Evolutionary conservation across 2,797 vertebrate genomes (phyloP).

Genomic region (Ispidina lecontei): DNA sequence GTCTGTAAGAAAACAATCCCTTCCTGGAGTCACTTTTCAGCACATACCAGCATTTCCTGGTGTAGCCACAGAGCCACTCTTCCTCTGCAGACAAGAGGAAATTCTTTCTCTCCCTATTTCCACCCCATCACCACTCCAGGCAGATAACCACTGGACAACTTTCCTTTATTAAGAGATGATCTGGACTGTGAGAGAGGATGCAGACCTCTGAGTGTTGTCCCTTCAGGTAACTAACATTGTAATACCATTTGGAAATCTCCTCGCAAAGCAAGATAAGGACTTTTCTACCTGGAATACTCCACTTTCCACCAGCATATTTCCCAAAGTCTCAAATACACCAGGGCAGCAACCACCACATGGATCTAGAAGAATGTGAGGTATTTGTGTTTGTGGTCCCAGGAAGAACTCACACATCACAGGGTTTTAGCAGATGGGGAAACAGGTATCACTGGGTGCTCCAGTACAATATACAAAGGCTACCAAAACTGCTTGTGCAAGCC

Average conservation of each 20-base stretch:
- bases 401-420: not conserved
- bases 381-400: not conserved
- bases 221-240: not conserved
- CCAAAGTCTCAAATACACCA: not conserved
- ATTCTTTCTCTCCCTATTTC: not conserved
- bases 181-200: not conserved
- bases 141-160: not conserved
- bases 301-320: not conserved
- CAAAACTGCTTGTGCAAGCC: not conserved
- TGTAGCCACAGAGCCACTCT: not conserved
- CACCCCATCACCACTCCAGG: not conserved
- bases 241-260: not conserved
- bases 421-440: not conserved
- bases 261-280: not conserved
- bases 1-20: not conserved
- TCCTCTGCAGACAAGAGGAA: not conserved
- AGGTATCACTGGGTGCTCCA: not conserved
- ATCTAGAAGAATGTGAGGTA: not conserved
- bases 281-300: not conserved
- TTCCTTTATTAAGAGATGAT: not conserved
- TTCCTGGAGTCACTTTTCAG: not conserved
- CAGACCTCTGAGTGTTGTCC: not conserved
- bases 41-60: not conserved
- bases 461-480: not conserved
- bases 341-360: accelerated